Conservation (phyloP, 2,797 vertebrate species). For the Acipenser oxyrinchus region DNA sequence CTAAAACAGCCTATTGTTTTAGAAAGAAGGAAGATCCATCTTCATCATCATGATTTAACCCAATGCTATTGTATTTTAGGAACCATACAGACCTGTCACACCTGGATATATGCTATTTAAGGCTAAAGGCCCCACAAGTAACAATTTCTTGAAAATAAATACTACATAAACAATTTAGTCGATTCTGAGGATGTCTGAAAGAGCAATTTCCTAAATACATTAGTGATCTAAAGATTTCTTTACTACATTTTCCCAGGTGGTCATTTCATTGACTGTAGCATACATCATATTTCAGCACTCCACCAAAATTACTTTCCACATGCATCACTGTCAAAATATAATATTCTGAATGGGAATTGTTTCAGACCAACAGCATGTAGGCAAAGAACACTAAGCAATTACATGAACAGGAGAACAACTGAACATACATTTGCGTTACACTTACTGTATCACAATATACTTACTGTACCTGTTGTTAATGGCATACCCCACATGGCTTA, state of each 20-base stretch:
- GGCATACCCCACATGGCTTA: too few relatives aligned
- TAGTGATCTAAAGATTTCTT: conserved; percentile 34
- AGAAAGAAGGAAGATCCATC: not conserved
- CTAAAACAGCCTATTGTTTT: too few relatives aligned
- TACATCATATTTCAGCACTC: conserved; percentile 32
- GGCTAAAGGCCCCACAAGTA: not conserved
- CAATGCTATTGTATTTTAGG: not conserved
- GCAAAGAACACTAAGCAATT: conserved; percentile 29
- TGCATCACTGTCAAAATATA: conserved; percentile 53
- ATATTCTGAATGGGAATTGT: conserved; percentile 33
- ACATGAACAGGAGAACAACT: not conserved
- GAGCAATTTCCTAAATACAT: conserved; percentile 30
- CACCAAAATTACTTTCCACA: conserved; percentile 38
- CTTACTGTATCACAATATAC: not conserved
- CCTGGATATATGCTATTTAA: not conserved
- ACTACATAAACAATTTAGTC: conserved; percentile 2
- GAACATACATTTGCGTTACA: not conserved
- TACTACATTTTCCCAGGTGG: conserved; percentile 13
- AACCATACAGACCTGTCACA: not conserved
- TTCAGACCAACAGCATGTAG: conserved; percentile 27
- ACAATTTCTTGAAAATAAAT: conserved; percentile 12
- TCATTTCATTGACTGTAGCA: conserved; percentile 23
- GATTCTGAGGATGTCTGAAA: conserved; percentile 20
- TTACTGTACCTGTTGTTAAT: not conserved
- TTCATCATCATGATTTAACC: not conserved